A percentile compares a stretch with the other conserved stretches of the same genome.
Conservation (phyloP, 2,888 invertebrate species). For the Dasysyrphus albostriatus region DNA sequence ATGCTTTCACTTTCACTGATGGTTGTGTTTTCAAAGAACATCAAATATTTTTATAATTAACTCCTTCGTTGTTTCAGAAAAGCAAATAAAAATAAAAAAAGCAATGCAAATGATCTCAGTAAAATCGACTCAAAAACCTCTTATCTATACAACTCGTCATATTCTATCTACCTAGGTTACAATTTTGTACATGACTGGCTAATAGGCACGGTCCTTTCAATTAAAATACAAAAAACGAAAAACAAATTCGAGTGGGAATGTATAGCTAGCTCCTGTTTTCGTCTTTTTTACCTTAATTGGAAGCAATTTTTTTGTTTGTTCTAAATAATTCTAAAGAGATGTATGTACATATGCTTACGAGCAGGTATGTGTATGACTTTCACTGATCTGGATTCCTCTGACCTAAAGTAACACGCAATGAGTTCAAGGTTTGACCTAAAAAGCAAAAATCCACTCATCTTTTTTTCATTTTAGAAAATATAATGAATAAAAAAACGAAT, state of each 20-base stretch:
- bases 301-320: conserved; percentile 7
- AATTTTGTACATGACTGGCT: conserved; percentile 14
- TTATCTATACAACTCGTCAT: neutral
- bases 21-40: neutral
- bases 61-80: neutral
- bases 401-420: conserved; percentile 60
- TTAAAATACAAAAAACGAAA: conserved; percentile 1
- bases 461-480: neutral
- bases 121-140: conserved; percentile 8
- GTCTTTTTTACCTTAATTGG: conserved; percentile 37
- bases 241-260: conserved; percentile 23
- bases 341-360: neutral
- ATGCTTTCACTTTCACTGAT: neutral
- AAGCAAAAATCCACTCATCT: conserved; percentile 35
- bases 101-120: conserved; percentile 12
- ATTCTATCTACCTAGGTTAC: neutral
- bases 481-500: neutral
- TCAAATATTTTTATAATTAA: too few species aligned
- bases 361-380: conserved; percentile 35
- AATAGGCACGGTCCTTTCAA: conserved; percentile 7
- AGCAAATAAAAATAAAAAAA: neutral
- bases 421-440: conserved; percentile 75
- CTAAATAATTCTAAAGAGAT: conserved; percentile 26
- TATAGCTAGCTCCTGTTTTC: conserved; percentile 11
- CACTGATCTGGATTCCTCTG: conserved; percentile 53